Evolutionary conservation across 92 coral and sea anemone species (phyloP).

Genomic region (Epizoanthus stellaris): DNA sequence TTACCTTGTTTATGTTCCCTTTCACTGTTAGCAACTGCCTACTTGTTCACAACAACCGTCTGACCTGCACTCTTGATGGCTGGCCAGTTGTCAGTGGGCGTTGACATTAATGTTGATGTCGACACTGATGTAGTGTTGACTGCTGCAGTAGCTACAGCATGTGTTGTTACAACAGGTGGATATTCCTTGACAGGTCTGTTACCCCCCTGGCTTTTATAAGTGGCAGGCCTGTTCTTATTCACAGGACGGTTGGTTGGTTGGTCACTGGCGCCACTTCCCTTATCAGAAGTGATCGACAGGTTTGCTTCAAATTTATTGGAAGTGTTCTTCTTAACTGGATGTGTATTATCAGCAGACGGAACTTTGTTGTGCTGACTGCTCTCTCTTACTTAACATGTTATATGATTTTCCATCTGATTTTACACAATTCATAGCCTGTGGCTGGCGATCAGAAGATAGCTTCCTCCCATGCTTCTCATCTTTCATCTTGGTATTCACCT

Average conservation of each 20-base stretch:
- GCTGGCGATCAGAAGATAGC: conserved; percentile 28
- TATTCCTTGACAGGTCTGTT: background rate
- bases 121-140: conserved; percentile 28
- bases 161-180: background rate
- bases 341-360: conserved; percentile 26
- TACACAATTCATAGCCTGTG: conserved; percentile 46
- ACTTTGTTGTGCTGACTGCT: conserved; percentile 21
- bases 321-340: conserved; percentile 38
- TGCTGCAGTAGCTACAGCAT: conserved; percentile 10
- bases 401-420: conserved; percentile 44
- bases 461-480: conserved; percentile 7
- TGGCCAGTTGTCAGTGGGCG: conserved; percentile 41
- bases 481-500: conserved; percentile 50
- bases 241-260: background rate
- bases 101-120: background rate
- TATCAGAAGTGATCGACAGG: background rate
- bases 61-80: conserved; percentile 60
- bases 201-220: background rate
- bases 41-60: conserved; percentile 46
- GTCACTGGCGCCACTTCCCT: conserved; percentile 42
- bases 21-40: conserved; percentile 54
- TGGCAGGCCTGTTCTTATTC: background rate
- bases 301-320: conserved; percentile 25
- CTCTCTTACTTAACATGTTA: conserved; percentile 35
- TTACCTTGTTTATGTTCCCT: conserved; percentile 76